Base-by-base conservation (phyloP, 2,797 vertebrate genomes). In the Gambusia yucatana region DNA sequence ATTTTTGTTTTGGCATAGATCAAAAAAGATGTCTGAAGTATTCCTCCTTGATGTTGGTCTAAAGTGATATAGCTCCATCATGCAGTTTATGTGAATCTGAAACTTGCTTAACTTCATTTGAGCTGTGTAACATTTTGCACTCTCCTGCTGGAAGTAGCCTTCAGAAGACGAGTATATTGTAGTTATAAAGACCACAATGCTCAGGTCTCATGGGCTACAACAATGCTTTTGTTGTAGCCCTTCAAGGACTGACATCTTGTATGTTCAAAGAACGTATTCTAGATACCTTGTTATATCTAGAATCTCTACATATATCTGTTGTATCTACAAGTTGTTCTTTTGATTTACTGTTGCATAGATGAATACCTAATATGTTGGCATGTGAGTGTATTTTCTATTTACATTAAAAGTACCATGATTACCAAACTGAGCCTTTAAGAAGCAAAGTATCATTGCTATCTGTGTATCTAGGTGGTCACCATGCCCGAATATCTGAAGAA, bases 401-500 rank as follows among this genome's bases (percentile, higher is more conserved):
- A 44, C 13, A 16, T 16, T n/a, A 73, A 71, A 75, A 30, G 6
- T 63, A 0, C 10, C 28, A 65, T 57, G 41, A 67, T 47, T 44
- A 41, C 1, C 22, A 36, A 25, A 74, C 4, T 77, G 33, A 39
- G 7, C 2, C 17, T 20, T 33, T 4, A 33, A 47, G 28, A 59
- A 71, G 43, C 22, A 1, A 69, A 25, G 16, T 61, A 36, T 69
- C 0, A 63, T 67, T 0, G 25, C 39, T 84, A 61, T 25, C 4
- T 83, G 48, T 84, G 44, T 83, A n/a, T 89, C 47, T 83, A 99
- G 98, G 96, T 99, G 75, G 93, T 98, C 84, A 99, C 97, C 65
- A 99, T 99, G 98, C 98, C 98, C 0, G 97, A 99, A 84, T 99
- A 99, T 48, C 92, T 99, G 84, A 97, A 86, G 94, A 99, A 98